A percentile compares a stretch with the other conserved stretches of the same genome.
Conservation (phyloP, 2,797 vertebrate genomes). For the Yasuhikotakia modesta region DNA sequence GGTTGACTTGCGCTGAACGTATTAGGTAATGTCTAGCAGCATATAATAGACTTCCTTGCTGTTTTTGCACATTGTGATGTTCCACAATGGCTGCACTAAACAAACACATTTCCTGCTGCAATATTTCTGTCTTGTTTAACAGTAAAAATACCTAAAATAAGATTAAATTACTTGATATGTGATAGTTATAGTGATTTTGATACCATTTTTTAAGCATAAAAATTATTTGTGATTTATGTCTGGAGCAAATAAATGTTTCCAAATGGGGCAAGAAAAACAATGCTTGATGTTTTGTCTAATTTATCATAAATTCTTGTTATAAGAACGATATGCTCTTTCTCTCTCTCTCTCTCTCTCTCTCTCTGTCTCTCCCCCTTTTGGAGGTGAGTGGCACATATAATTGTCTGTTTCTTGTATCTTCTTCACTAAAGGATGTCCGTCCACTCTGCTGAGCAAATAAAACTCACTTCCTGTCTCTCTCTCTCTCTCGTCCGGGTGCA, state of each 20-base stretch:
- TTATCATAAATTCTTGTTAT: neutral
- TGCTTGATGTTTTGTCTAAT: neutral
- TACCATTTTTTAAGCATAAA: neutral
- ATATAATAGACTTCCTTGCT: no score
- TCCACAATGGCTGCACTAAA: no score
- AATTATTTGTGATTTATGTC: no score
- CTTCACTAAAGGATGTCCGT: conserved; percentile 55
- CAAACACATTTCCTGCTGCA: neutral
- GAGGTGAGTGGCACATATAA: conserved; percentile 58
- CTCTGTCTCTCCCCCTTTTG: conserved; percentile 14
- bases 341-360: conserved; percentile 4
- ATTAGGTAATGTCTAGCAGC: neutral
- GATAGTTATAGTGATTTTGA: neutral
- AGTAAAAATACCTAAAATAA: no score
- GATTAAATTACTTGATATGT: neutral
- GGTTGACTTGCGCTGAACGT: neutral
- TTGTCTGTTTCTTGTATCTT: conserved; percentile 59
- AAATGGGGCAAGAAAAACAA: neutral
- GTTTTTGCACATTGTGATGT: no score
- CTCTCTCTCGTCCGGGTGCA: conserved; percentile 45
- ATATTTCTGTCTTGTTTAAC: no score
- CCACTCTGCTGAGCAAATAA: conserved; percentile 60
- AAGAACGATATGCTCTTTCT: no score
- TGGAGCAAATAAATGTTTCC: no score
- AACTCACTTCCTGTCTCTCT: conserved; percentile 56